Evolutionary conservation across 64 coral and sea anemone genomes (phyloP).

Genomic region (Hydrozoanthus tunicans): DNA sequence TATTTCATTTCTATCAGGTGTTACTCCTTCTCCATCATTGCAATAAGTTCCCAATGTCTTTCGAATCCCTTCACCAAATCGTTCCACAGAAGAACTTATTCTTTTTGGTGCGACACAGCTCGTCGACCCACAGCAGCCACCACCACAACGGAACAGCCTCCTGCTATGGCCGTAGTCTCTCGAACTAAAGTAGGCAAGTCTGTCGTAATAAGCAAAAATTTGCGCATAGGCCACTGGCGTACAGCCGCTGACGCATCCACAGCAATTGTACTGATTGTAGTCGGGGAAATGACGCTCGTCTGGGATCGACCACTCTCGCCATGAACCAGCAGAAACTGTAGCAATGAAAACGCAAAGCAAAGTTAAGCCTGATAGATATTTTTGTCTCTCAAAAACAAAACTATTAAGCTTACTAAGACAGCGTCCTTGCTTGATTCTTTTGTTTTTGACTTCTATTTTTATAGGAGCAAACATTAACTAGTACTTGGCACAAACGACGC

Average conservation of each 20-base stretch:
- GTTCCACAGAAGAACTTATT: background rate
- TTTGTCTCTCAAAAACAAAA: background rate
- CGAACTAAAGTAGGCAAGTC: background rate
- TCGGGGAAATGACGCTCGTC: conserved; percentile 37
- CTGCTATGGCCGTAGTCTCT: conserved; percentile 20
- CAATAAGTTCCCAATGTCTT: conserved; percentile 49
- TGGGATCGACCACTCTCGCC: conserved; percentile 9
- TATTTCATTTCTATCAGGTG: background rate
- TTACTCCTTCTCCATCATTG: conserved; percentile 5
- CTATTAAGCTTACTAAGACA: background rate
- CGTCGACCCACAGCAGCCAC: background rate
- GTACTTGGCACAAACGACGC: conserved; percentile 57
- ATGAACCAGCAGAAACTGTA: background rate
- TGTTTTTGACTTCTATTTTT: too few relatives aligned
- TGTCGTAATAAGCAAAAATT: conserved; percentile 76
- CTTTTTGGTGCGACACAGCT: background rate
- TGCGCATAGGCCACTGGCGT: conserved; percentile 73
- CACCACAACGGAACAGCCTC: background rate
- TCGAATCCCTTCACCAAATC: conserved; percentile 23
- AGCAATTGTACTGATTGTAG: conserved; percentile 52
- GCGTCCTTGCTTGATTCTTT: too few relatives aligned
- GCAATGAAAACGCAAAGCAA: background rate
- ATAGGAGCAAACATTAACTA: conserved; percentile 29
- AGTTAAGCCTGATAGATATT: background rate
- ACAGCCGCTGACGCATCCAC: conserved; percentile 64